Percentiles rank a stretch among this genome's conserved stretches.
Evolutionary conservation across 2,113 vertebrate genomes (phyloP).

Genomic region (Psettodes erumei): DNA sequence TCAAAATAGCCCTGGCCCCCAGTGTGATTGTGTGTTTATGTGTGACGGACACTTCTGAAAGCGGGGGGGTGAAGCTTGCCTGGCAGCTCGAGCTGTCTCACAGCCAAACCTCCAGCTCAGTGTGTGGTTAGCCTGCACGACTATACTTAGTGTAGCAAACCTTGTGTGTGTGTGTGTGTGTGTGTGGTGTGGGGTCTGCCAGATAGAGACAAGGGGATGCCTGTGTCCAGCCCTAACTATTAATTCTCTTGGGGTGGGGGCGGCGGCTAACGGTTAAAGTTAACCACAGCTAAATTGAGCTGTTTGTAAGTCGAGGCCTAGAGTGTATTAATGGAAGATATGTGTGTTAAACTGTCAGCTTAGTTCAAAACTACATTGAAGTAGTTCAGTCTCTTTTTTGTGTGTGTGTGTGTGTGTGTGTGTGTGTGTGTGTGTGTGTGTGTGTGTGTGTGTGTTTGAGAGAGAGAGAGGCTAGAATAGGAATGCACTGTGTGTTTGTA

Average conservation of each 20-base stretch:
- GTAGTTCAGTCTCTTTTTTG: background rate
- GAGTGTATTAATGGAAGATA: constrained; percentile 44
- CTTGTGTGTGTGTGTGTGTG: constrained; percentile 40
- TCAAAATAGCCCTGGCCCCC: constrained; percentile 71
- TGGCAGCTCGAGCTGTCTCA: constrained; percentile 52
- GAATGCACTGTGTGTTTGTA: constrained; percentile 33
- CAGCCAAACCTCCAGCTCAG: constrained; percentile 67
- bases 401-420: constrained; percentile 28
- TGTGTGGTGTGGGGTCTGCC: constrained; percentile 45
- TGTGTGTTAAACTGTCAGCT: constrained; percentile 53
- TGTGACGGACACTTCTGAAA: constrained; percentile 74
- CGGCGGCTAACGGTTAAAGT: constrained; percentile 63
- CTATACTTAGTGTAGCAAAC: constrained; percentile 73
- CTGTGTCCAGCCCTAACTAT: constrained; percentile 66
- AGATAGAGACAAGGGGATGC: constrained; percentile 69
- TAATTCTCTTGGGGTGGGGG: constrained; percentile 64
- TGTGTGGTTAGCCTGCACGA: constrained; percentile 73
- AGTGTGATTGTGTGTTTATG: constrained; percentile 70
- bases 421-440: background rate
- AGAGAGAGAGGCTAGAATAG: background rate
- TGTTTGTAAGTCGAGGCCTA: constrained; percentile 52
- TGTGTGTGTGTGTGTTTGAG: background rate
- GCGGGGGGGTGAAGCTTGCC: constrained; percentile 17
- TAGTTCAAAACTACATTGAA: constrained; percentile 16
- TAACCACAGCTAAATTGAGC: constrained; percentile 73